Evolutionary conservation across 2,888 invertebrate species (phyloP).

Genomic region (Hybos culiciformis): DNA sequence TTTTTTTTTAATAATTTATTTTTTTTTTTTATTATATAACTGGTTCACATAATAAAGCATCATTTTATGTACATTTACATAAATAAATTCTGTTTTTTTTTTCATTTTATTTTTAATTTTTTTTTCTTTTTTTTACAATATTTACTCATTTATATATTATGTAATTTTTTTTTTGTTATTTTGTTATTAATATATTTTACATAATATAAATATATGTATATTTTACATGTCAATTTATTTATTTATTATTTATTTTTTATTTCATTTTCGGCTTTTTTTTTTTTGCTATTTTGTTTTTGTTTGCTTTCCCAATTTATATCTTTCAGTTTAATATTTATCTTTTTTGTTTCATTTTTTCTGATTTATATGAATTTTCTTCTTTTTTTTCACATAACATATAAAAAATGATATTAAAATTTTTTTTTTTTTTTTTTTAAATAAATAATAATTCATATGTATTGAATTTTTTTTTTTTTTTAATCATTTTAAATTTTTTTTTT

Average conservation of each 20-base stretch:
- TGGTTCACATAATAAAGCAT: not conserved
- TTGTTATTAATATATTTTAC: not conserved
- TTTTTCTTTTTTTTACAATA: not conserved
- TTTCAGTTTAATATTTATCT: not conserved
- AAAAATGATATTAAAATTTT: too few species aligned
- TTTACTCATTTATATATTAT: not conserved
- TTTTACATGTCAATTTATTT: not conserved
- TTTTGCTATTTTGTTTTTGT: not conserved
- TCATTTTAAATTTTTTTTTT: too few species aligned
- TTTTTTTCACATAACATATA: not conserved
- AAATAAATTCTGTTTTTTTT: not conserved
- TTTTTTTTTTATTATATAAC: not conserved
- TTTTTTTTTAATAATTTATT: not conserved
- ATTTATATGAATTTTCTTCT: not conserved
- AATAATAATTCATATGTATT: too few species aligned
- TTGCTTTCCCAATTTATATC: too few species aligned
- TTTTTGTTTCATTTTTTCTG: not conserved
- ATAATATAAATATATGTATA: not conserved
- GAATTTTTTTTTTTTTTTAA: too few species aligned
- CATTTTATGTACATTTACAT: not conserved
- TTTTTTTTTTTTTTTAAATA: too few species aligned
- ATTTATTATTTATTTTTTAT: not conserved
- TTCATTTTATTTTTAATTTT: not conserved
- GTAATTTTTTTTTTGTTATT: not conserved
- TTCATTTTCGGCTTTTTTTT: not conserved